These are phyloP conservation scores for Ceyx cyanopectus DNA, from an alignment of 2,113 vertebrate species.

Conservation along the genomic window DNA sequence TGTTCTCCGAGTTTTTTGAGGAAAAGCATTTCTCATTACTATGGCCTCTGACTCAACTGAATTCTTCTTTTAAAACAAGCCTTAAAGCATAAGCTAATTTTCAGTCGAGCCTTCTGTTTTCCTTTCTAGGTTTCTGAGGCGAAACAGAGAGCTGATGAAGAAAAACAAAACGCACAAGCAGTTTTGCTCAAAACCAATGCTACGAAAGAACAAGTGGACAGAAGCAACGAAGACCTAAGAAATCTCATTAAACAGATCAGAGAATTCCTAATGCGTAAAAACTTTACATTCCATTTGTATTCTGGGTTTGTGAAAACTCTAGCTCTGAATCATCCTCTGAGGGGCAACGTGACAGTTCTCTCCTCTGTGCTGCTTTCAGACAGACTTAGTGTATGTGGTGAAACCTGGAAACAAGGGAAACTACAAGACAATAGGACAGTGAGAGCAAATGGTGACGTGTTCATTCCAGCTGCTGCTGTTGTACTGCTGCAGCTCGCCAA, in stretches of 20 bases:
- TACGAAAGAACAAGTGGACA: constrained; percentile 89
- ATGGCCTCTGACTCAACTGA: not conserved
- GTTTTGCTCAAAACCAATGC: constrained; percentile 90
- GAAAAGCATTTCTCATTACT: not conserved
- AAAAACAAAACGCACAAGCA: constrained; percentile 88
- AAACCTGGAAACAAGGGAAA: constrained; percentile 3
- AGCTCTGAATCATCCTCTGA: not conserved
- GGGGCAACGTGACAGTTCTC: not conserved
- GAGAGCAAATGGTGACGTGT: not conserved
- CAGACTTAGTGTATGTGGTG: not conserved
- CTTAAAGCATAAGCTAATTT: not conserved
- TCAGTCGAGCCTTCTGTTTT: not conserved
- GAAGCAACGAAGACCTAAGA: constrained; percentile 92
- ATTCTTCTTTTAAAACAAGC: not conserved
- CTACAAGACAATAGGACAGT: not conserved
- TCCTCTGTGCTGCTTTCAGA: not conserved
- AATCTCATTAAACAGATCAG: constrained; percentile 92
- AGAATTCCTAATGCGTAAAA: constrained; percentile 93
- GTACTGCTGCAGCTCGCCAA: not conserved
- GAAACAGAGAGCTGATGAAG: constrained; percentile 90
- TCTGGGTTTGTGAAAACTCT: not conserved
- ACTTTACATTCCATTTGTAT: not conserved
- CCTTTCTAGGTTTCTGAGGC: constrained; percentile 88
- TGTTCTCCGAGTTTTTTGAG: constrained; percentile 38
- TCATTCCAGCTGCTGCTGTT: not conserved